Evolutionary conservation across 2,797 vertebrate species (phyloP).

Genomic region (Bucorvus abyssinicus): DNA sequence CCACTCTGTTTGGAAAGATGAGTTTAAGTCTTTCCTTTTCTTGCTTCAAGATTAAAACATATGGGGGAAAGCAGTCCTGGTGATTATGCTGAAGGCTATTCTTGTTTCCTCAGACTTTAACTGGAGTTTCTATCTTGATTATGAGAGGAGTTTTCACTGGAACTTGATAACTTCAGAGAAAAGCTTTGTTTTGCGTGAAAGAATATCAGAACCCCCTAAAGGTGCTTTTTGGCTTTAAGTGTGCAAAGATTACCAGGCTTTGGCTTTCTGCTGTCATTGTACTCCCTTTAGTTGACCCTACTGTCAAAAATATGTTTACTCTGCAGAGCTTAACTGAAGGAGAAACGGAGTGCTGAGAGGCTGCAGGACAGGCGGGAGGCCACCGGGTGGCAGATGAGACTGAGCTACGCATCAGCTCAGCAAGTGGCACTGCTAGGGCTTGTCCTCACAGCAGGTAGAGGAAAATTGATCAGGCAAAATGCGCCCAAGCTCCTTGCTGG

Average conservation of each 20-base stretch:
- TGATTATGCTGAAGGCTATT: background rate
- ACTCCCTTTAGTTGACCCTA: background rate
- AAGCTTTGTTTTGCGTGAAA: background rate
- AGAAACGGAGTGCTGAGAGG: background rate
- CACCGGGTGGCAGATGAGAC: conserved; percentile 31
- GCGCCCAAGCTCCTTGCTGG: background rate
- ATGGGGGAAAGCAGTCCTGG: background rate
- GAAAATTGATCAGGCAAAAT: too few relatives aligned
- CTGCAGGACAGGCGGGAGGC: background rate
- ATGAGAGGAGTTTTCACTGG: background rate
- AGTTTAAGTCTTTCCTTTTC: background rate
- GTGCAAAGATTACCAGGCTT: rapidly evolving
- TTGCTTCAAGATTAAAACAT: background rate
- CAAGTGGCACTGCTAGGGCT: background rate
- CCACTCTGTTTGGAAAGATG: background rate
- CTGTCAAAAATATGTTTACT: rapidly evolving
- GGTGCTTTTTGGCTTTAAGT: background rate
- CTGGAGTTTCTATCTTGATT: background rate
- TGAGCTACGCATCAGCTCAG: background rate
- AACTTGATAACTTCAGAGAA: background rate
- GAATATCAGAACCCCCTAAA: background rate
- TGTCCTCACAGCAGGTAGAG: background rate
- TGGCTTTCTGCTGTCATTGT: background rate
- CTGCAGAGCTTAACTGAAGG: background rate
- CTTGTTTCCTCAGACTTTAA: background rate